Base-by-base conservation (phyloP, 1,140 invertebrate species). In the Nixonia krombeini region DNA sequence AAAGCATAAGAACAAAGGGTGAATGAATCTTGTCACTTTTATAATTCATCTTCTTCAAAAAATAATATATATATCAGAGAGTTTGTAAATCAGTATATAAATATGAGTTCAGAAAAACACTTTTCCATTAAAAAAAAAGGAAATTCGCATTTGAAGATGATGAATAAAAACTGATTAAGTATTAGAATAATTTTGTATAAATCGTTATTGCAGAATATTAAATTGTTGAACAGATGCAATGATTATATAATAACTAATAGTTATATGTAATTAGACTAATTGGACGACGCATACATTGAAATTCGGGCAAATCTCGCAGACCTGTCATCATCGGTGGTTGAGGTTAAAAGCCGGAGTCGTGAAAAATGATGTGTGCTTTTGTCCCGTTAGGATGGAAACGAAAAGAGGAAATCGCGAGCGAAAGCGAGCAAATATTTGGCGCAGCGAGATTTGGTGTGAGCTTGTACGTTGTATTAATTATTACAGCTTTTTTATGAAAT, bases 401-500 rank as follows among this genome's bases (percentile, higher is more conserved):
- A n/a, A n/a, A n/a, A n/a, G n/a, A n/a, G n/a, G n/a, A n/a, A n/a
- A n/a, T n/a, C n/a, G n/a, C n/a, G n/a, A 35, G 29, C 23, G 28
- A 31, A 44, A 25, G 29, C 15, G 42, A 59, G 25, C 28, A 55
- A 55, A 56, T 16, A 38, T 63, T 56, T 49, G 44, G 49, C 45
- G 40, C 44, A 52, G 49, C 29, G 23, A 55, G 49, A 28, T 45
- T 56, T 56, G 28, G 38, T 58, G 53, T 58, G 62, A 58, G 64
- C 64, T 55, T 56, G 56, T 61, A 67, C 44, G 46, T 50, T 61
- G 45, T 67, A n/a, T n/a, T n/a, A 55, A 42, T 56, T 61, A 67
- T 67, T 61, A 67, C 61, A 67, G 51, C 56, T 67, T 67, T 59
- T 67, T 45, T 50, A 67, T 67, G 55, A 67, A 67, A n/a, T n/a